Evolutionary conservation across 2,797 vertebrate species (phyloP).

Genomic region (Acipenser ruthenus): DNA sequence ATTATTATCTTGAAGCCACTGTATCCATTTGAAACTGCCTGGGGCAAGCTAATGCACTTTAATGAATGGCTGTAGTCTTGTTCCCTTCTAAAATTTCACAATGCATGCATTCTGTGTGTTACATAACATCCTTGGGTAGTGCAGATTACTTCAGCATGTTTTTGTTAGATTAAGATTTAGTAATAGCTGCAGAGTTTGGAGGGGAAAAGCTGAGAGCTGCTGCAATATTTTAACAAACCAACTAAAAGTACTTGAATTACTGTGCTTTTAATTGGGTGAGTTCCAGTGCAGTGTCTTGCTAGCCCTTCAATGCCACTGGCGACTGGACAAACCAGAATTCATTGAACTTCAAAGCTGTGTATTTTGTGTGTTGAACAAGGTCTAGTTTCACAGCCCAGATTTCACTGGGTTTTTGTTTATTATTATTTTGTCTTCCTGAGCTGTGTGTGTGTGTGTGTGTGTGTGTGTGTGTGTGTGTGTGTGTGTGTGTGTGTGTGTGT

Average conservation of each 20-base stretch:
- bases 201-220: too few species aligned
- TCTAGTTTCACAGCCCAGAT: too few species aligned
- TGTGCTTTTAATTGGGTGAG: conserved; percentile 18
- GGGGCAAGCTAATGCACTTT: conserved; percentile 11
- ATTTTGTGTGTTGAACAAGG: not conserved
- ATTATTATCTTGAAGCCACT: conserved; percentile 38
- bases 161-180: conserved; percentile 1
- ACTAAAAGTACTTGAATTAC: not conserved
- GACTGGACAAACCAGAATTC: not conserved
- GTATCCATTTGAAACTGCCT: conserved; percentile 38
- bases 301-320: conserved; percentile 13
- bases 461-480: too few species aligned
- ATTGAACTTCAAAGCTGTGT: not conserved
- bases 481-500: too few species aligned
- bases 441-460: too few species aligned
- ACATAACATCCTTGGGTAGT: conserved; percentile 25
- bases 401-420: too few species aligned
- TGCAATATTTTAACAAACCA: not conserved
- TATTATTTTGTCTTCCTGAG: too few species aligned
- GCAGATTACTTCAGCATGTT: conserved; percentile 15
- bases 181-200: not conserved
- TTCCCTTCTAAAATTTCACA: conserved; percentile 10
- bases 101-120: conserved; percentile 16
- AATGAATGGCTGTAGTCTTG: conserved; percentile 13
- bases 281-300: conserved; percentile 36